Base-by-base conservation (phyloP, 2,113 vertebrate genomes). In the Catharus bicknelli region DNA sequence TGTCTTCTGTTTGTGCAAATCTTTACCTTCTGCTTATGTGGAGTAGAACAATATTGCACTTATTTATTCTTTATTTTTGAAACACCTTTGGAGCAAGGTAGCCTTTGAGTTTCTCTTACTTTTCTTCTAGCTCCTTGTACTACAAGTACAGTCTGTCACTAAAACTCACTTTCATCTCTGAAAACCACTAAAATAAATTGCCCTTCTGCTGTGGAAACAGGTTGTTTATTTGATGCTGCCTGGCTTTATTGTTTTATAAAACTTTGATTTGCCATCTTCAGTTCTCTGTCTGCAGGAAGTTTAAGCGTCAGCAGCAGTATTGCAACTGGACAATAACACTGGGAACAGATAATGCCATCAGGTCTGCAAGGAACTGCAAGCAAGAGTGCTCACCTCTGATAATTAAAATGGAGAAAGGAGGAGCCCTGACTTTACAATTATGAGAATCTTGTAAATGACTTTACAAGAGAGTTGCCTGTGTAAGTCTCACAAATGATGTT, bases 231-330 rank as follows among this genome's bases (percentile, higher is more conserved):
- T 94, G 86, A 88, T 82, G 34, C 45, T 43, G 16, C 32, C 74
- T 84, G 58, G 64, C 17, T 93, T 92, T 82, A 92, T 86, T 86
- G 85, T 89, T 93, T 94, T 79, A 76, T 89, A 82, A 84, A 89
- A 82, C 54, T 85, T 93, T 79, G 47, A 89, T 92, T 93, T 92
- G 15, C 40, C 57, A 27, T 81, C 43, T 73, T 62, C 54, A 58
- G 11, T 75, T 72, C 29, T 82, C 61, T 88, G 48, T 40, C 81
- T 77, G 55, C 2, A 1, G 43, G 48, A 75, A 86, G 48, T 5
- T 17, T 68, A 62, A 57, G 42, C 66, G 62, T 82, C 62, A 75
- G 20, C 67, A 68, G 20, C 67, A 68, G 11, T 73, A 76, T 11
- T 62, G 47, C 26, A 73, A 32, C n/a, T 38, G 15, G 19, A 50